Conservation (phyloP, 2,113 vertebrate species). For the Myiozetetes cayanensis region DNA sequence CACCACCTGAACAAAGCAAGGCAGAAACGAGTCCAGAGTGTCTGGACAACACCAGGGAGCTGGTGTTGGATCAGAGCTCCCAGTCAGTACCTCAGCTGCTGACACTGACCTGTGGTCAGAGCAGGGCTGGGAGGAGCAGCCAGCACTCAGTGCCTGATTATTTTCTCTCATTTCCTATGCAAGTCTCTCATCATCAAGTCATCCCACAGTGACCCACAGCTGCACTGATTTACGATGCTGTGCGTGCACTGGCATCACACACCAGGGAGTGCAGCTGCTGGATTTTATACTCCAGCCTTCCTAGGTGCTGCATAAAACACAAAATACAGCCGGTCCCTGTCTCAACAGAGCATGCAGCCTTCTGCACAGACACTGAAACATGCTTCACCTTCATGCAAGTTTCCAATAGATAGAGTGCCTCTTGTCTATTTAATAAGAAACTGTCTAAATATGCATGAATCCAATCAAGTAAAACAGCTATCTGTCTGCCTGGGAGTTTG, state of each 20-base stretch:
- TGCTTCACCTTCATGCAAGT: neutral
- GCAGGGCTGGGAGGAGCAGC: neutral
- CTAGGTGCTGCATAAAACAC: neutral
- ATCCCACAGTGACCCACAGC: constrained; percentile 26
- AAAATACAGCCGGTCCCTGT: neutral
- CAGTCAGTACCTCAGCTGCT: neutral
- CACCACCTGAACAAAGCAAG: neutral
- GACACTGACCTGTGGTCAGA: neutral
- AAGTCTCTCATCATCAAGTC: neutral
- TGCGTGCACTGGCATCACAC: neutral
- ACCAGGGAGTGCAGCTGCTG: neutral
- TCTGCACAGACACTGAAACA: neutral
- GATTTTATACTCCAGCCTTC: neutral
- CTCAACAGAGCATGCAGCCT: neutral
- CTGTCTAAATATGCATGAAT: neutral
- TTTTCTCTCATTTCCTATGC: constrained; percentile 28
- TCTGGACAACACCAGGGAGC: neutral
- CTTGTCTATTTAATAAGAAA: neutral
- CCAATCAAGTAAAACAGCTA: neutral
- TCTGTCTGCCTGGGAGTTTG: neutral
- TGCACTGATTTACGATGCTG: neutral
- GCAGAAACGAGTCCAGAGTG: neutral
- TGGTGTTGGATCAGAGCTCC: neutral
- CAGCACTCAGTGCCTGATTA: neutral
- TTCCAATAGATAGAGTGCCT: neutral